Percentiles rank a stretch among this genome's conserved stretches.
Evolutionary conservation across 2,797 vertebrate species (phyloP).

Genomic region (Schizopygopsis malacanthus): DNA sequence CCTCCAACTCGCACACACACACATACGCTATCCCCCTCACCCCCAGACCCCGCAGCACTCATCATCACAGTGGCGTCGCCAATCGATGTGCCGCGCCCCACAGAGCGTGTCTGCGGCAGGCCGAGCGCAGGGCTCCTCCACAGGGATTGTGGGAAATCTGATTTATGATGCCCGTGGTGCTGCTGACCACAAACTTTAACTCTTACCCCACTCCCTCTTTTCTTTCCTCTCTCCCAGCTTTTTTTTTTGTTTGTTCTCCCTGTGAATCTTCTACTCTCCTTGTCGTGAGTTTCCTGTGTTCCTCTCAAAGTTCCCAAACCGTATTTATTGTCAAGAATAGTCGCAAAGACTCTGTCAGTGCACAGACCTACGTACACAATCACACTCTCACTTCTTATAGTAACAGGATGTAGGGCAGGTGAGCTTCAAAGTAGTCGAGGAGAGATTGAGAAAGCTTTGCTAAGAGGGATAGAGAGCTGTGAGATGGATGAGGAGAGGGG

Average conservation of each 20-base stretch:
- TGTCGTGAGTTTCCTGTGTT: neutral
- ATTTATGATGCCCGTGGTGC: slow-evolving; percentile 82
- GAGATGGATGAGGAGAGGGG: slow-evolving; percentile 56
- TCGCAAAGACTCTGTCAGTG: neutral
- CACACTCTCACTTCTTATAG: slow-evolving; percentile 9
- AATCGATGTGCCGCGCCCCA: slow-evolving; percentile 83
- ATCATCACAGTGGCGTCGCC: slow-evolving; percentile 79
- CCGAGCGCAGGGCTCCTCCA: slow-evolving; percentile 78
- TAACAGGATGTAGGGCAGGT: slow-evolving; percentile 30
- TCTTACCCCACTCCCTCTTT: slow-evolving; percentile 54
- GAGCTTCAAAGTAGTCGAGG: slow-evolving; percentile 42
- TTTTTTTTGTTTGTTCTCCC: slow-evolving; percentile 16
- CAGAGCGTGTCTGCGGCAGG: slow-evolving; percentile 81
- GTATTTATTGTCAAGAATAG: neutral
- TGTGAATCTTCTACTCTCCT: slow-evolving; percentile 54
- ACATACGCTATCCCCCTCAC: slow-evolving; percentile 46
- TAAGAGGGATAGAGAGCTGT: slow-evolving; percentile 60
- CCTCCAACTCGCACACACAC: slow-evolving; percentile 27
- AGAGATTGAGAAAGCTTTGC: slow-evolving; percentile 55
- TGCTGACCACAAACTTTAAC: slow-evolving; percentile 83
- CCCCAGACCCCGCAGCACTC: slow-evolving; percentile 78
- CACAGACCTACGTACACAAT: neutral
- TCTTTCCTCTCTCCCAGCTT: slow-evolving; percentile 53
- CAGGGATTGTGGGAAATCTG: slow-evolving; percentile 86
- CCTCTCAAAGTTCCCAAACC: slow-evolving; percentile 24